A percentile compares a stretch with the other conserved stretches of the same genome.
These are phyloP conservation scores for Forbesichthys papilliferus DNA, from an alignment of 2,113 vertebrate species.

Conservation along the genomic window DNA sequence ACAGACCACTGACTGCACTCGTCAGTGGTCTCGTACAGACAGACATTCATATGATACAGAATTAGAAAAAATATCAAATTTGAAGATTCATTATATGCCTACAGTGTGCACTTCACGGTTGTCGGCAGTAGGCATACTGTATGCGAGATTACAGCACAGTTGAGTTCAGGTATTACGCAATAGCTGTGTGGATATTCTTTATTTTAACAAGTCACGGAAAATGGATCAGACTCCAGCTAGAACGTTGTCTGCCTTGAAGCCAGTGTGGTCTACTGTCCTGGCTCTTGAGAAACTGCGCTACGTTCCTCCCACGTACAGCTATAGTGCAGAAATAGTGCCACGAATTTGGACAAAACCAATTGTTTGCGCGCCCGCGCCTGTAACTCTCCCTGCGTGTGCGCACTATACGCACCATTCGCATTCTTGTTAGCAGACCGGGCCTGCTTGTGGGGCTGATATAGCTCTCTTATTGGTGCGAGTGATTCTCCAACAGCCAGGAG, in stretches of 20 bases:
- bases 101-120: no score
- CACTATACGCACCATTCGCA: slow-evolving; percentile 46
- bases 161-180: no score
- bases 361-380: slow-evolving; percentile 43
- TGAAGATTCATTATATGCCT: slow-evolving; percentile 38
- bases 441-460: slow-evolving; percentile 42
- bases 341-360: slow-evolving; percentile 60
- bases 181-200: no score
- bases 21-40: slow-evolving; percentile 44
- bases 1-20: slow-evolving; percentile 51
- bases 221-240: slow-evolving; percentile 18
- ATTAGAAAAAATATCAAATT: slow-evolving; percentile 44
- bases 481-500: slow-evolving; percentile 43
- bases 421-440: slow-evolving; percentile 65
- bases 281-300: slow-evolving; percentile 54
- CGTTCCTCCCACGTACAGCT: slow-evolving; percentile 64
- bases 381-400: slow-evolving; percentile 43
- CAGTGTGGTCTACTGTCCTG: slow-evolving; percentile 44
- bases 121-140: neutral
- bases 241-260: slow-evolving; percentile 54
- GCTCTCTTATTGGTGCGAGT: slow-evolving; percentile 22
- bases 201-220: slow-evolving; percentile 24
- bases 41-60: slow-evolving; percentile 64
- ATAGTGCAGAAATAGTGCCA: slow-evolving; percentile 67
- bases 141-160: neutral